These are phyloP conservation scores for Baronia brevicornis DNA, from an alignment of 2,888 invertebrate species.

Conservation along the genomic window DNA sequence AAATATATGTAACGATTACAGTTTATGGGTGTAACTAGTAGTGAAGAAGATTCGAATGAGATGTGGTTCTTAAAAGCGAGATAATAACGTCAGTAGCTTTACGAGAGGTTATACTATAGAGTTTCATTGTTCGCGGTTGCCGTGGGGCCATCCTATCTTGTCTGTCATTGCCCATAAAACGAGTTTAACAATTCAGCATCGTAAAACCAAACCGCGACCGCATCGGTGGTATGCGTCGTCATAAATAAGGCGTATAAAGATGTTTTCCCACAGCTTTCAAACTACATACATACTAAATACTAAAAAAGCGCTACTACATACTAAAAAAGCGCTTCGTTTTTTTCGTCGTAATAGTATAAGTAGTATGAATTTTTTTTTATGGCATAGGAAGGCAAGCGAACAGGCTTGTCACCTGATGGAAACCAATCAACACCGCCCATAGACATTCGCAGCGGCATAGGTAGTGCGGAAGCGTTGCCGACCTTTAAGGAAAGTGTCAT, in stretches of 20 bases:
- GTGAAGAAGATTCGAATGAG: conserved; percentile 3
- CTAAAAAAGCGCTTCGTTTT: no score
- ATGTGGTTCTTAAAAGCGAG: conserved; percentile 3
- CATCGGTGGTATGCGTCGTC: conserved; percentile 24
- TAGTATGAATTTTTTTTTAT: no score
- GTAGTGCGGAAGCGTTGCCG: no score
- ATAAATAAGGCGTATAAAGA: conserved; percentile 37
- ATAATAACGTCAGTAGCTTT: conserved; percentile 3
- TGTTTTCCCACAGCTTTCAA: conserved; percentile 21
- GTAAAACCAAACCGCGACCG: conserved; percentile 36
- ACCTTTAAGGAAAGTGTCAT: no score
- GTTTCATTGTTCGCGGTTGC: conserved; percentile 11
- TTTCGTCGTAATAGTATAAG: no score
- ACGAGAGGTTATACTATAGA: conserved; percentile 3
- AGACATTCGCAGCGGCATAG: no score
- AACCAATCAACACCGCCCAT: no score
- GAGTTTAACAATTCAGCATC: conserved; percentile 37
- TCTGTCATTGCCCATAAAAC: conserved; percentile 29
- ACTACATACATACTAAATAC: no score
- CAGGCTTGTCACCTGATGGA: no score
- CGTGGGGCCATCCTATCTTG: conserved; percentile 12
- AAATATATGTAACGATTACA: neutral
- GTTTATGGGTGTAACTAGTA: no score
- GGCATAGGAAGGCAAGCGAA: no score
- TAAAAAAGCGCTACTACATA: no score